Conservation (phyloP, 2,797 vertebrate genomes). For the Antennarius maculatus region DNA sequence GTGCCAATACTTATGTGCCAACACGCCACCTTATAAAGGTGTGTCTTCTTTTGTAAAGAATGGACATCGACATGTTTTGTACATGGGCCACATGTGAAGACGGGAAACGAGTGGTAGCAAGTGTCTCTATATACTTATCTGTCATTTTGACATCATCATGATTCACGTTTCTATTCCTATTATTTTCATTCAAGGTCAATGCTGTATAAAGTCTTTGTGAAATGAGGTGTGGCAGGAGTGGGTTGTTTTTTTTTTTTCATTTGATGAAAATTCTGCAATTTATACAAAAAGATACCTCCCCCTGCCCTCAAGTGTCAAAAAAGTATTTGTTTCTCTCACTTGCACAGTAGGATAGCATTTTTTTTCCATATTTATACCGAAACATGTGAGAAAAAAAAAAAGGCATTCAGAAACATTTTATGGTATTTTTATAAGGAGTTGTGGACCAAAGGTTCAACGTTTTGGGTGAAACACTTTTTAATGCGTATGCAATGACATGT, state of each 20-base stretch:
- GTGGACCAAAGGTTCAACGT: conserved; percentile 80
- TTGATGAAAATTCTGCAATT: conserved; percentile 66
- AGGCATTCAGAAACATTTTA: conserved; percentile 82
- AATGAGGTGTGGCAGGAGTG: conserved; percentile 53
- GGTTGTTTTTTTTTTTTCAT: conserved; percentile 61
- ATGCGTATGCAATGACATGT: conserved; percentile 51
- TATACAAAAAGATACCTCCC: conserved; percentile 75
- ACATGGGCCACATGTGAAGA: conserved; percentile 19
- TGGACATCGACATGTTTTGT: conserved; percentile 43
- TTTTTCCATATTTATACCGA: conserved; percentile 82
- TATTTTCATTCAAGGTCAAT: conserved; percentile 51
- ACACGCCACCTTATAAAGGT: conserved; percentile 36
- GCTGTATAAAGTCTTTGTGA: conserved; percentile 57
- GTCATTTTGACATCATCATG: conserved; percentile 45
- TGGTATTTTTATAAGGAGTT: conserved; percentile 85
- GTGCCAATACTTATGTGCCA: conserved; percentile 61
- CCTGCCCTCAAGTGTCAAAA: conserved; percentile 64
- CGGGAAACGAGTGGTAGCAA: conserved; percentile 65
- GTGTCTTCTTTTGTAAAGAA: conserved; percentile 50
- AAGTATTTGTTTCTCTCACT: conserved; percentile 76
- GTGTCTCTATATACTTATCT: conserved; percentile 45
- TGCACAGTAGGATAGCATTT: conserved; percentile 81
- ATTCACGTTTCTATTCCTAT: no score
- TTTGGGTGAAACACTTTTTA: conserved; percentile 74
- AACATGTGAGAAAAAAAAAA: conserved; percentile 48